Base-by-base conservation (phyloP, 2,113 vertebrate genomes). In the Heliornis fulica region DNA sequence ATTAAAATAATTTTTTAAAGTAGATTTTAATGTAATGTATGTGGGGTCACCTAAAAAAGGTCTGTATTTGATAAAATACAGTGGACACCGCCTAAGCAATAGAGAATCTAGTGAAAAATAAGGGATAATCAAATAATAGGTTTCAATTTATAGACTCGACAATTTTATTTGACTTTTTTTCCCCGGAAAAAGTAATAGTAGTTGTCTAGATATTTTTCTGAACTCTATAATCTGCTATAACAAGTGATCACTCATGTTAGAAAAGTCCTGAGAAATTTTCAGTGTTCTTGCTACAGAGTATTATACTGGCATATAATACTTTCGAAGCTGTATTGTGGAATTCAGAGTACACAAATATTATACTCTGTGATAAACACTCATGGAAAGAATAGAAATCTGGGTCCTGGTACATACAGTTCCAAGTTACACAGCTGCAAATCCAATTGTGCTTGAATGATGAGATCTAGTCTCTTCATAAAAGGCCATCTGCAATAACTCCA, bases 391-490 rank as follows among this genome's bases (percentile, higher is more conserved):
- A 87, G 60, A 93, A 93, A 87, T 83, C 66, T 80, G 60, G 3
- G 11, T 18, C 84, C 87, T 87, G 43, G 21, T 64, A 70, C 79
- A 87, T 66, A 26, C n/a, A 87, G 28, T 92, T 97, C 61, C 48
- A 87, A 79, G 46, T 79, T 84, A 72, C 57, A 87, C 61, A 94
- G 77, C 70, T 96, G 65, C 61, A 97, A 96, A 96, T 90, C 38
- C 83, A 94, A 64, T 75, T 90, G 19, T 57, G 19, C 5, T 87
- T 81, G 8, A 72, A 61, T 85, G 76, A 41, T 38, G 11, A 54
- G 74, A 81, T 79, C 48, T 91, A 19, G 77, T 89, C 74, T 90
- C 68, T 66, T 77, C 46, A 81, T 96, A 97, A 76, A 96, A 89
- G 48, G n/a, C 50, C 80, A 88, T 93, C 84, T 96, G 56, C 26